Conservation (phyloP, 2,888 invertebrate genomes). For the Caenorhabditis sp. region DNA sequence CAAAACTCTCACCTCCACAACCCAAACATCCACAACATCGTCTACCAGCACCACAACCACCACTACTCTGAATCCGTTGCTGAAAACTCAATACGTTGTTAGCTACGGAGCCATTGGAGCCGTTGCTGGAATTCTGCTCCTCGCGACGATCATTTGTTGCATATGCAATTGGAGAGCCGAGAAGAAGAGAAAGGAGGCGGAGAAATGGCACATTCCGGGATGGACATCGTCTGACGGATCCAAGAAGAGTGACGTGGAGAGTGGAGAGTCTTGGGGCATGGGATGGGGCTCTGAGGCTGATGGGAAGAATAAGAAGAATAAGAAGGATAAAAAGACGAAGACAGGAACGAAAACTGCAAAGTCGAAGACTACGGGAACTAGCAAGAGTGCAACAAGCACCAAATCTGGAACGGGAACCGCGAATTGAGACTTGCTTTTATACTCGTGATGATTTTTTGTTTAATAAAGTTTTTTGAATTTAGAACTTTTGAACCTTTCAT, state of each 20-base stretch:
- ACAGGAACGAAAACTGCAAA: too few species aligned
- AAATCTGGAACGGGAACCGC: too few species aligned
- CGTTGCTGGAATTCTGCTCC: not conserved
- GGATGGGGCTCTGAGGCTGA: too few species aligned
- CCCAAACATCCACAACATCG: not conserved
- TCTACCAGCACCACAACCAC: not conserved
- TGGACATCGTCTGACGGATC: not conserved
- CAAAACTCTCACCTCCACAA: not conserved
- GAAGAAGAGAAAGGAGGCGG: not conserved
- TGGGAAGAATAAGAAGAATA: too few species aligned
- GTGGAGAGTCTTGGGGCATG: not conserved
- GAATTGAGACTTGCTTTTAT: too few species aligned
- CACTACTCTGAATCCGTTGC: not conserved
- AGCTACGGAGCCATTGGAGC: conserved; percentile 6
- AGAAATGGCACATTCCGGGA: not conserved
- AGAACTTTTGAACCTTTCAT: too few species aligned
- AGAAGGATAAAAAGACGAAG: not conserved
- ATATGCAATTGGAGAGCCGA: not conserved
- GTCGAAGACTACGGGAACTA: too few species aligned
- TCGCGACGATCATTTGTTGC: not conserved
- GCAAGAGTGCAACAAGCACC: too few species aligned
- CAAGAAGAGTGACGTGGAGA: not conserved
- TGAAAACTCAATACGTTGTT: conserved; percentile 8
- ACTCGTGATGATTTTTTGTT: too few species aligned
- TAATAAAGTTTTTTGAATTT: too few species aligned